Evolutionary conservation across 2,113 vertebrate genomes (phyloP).

Genomic region (Tilapia sparmanii): DNA sequence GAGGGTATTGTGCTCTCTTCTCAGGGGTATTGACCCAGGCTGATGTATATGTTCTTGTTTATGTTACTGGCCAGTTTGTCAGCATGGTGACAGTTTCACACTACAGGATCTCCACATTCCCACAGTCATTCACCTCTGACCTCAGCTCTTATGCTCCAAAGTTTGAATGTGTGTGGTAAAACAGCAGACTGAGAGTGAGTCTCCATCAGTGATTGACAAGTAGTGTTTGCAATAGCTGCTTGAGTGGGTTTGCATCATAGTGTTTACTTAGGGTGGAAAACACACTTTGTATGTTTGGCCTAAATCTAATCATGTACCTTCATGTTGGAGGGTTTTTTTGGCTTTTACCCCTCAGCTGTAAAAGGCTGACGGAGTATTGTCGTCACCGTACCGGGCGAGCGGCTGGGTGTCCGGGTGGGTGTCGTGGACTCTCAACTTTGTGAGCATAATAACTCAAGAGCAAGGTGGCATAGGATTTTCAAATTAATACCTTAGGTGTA

Average conservation of each 20-base stretch:
- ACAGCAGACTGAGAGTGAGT: neutral
- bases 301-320: slow-evolving; percentile 1
- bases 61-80: slow-evolving; percentile 59
- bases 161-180: neutral
- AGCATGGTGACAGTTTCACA: slow-evolving; percentile 52
- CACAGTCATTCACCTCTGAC: slow-evolving; percentile 61
- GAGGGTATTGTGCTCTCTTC: slow-evolving; percentile 46
- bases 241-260: neutral
- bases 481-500: neutral
- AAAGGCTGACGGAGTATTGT: neutral
- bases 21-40: slow-evolving; percentile 36
- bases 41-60: slow-evolving; percentile 53
- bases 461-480: neutral
- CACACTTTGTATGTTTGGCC: slow-evolving; percentile 6
- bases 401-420: neutral
- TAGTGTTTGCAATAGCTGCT: slow-evolving; percentile 8
- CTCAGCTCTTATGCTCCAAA: slow-evolving; percentile 10
- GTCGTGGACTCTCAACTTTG: neutral
- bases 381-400: neutral
- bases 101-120: slow-evolving; percentile 44
- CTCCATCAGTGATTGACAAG: slow-evolving; percentile 29
- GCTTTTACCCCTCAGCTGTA: neutral
- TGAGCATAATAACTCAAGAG: neutral
- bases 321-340: neutral
- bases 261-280: slow-evolving; percentile 23